Conservation (phyloP, 30 jellyfish, hydroid and myxozoan genomes). For the Chironex yamaguchii region DNA sequence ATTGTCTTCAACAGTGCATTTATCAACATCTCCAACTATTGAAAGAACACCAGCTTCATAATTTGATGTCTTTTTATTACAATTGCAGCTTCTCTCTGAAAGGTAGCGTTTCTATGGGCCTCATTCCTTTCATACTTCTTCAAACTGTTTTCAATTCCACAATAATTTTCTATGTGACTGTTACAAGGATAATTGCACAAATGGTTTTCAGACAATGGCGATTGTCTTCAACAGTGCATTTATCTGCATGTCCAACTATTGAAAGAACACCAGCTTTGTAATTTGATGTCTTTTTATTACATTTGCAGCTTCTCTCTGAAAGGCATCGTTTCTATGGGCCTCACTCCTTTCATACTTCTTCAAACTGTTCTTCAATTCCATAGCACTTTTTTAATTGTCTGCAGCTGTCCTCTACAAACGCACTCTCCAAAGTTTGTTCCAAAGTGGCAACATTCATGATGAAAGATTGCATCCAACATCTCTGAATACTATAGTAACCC, state of each 20-base stretch:
- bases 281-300: too few species aligned
- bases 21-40: background rate
- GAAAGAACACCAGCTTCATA: background rate
- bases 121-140: too few species aligned
- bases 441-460: constrained; percentile 30
- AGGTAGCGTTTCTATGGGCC: too few species aligned
- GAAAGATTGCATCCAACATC: constrained; percentile 14
- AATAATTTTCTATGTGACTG: constrained; percentile 41
- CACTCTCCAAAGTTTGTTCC: background rate
- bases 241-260: background rate
- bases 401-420: constrained; percentile 18
- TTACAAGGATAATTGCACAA: constrained; percentile 37
- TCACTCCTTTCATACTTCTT: too few species aligned
- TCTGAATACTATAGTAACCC: constrained; percentile 32
- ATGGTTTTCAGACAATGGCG: constrained; percentile 35
- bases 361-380: too few species aligned
- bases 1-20: constrained; percentile 14
- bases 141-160: too few species aligned
- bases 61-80: too few species aligned
- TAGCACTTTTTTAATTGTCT: constrained; percentile 36
- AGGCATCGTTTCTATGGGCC: too few species aligned
- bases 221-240: constrained; percentile 21
- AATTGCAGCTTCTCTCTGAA: too few species aligned
- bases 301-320: too few species aligned
- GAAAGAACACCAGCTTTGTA: background rate